Base-by-base conservation (phyloP, 2,797 vertebrate species). In the Masticophis lateralis region DNA sequence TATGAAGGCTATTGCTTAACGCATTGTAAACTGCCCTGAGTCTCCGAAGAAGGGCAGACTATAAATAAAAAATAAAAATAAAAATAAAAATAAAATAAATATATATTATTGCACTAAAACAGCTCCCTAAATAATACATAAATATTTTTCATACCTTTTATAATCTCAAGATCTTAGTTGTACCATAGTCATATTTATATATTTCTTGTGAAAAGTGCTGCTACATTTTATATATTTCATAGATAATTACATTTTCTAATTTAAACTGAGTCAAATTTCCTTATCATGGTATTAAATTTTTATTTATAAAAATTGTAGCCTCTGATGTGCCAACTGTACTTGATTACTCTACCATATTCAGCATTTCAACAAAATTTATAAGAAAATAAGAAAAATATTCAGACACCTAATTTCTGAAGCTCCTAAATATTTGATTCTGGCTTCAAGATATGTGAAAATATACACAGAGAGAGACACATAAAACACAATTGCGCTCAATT, bases 201-300 rank as follows among this genome's bases (percentile, higher is more conserved):
- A 53, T 91, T 92, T 89, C 90, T 92, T 89, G 92, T 94, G 96
- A 94, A 93, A 96, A 90, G 56, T 94, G 12, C 61, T 86, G 12
- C 63, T 74, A 95, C 90, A 88, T 91, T 95, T 47, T 91, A 92
- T 93, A 53, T 93, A 61, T 96, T 88, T 96, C 95, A 87, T 91
- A 93, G 51, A 37, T 83, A 88, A 25, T 90, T 88, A 0, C 56
- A 61, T 93, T 94, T 96, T 96, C 86, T 56, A 59, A 86, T 94
- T 95, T 93, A 92, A 89, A 91, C 92, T 92, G 20, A 92, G 83
- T 94, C 56, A 83, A 3, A 94, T 88, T 95, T 93, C 10, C 92
- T 93, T 37, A 92, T 95, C 83, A 86, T 43, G 92, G 37, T 66
- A 91, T 93, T 93, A 96, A 95, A 20, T 89, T 87, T 91, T 94